phyloP scores from a whole-genome alignment of 1,140 invertebrate genomes.

The Drosophila malerkotliana region DNA sequence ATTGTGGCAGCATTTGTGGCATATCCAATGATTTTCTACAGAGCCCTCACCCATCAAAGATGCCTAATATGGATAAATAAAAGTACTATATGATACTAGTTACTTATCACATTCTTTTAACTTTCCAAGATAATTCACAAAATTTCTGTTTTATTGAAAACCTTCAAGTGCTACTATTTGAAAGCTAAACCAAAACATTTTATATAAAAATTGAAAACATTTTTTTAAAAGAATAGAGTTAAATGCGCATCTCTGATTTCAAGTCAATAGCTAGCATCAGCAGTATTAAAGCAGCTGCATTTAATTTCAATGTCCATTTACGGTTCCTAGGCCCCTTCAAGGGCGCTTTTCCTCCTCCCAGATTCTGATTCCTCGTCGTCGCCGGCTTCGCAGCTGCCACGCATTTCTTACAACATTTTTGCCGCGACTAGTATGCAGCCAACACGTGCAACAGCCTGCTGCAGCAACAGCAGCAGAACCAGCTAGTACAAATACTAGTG shows the following conservation, averaged over 20 bases:
- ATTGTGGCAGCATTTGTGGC: constrained; percentile 51
- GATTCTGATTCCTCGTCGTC: constrained; percentile 9
- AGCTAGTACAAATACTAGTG: constrained; percentile 12
- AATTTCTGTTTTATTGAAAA: too few relatives aligned
- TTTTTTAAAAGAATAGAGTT: not conserved
- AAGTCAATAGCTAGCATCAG: constrained; percentile 30
- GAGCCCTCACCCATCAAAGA: constrained; percentile 15
- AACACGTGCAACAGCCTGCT: constrained; percentile 58
- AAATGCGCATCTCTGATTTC: constrained; percentile 19
- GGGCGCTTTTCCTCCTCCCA: constrained; percentile 41
- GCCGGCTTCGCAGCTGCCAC: constrained; percentile 53
- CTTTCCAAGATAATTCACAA: too few relatives aligned
- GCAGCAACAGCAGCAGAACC: not conserved
- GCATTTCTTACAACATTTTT: constrained; percentile 82
- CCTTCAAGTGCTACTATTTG: too few relatives aligned
- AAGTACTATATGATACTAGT: too few relatives aligned
- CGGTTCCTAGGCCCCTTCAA: constrained; percentile 45
- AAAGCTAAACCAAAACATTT: too few relatives aligned
- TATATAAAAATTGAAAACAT: not conserved
- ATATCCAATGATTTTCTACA: constrained; percentile 69
- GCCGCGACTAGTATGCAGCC: constrained; percentile 64
- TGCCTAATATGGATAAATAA: not conserved
- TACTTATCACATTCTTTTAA: too few relatives aligned
- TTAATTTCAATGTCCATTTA: constrained; percentile 82
- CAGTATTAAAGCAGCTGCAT: constrained; percentile 80